Evolutionary conservation across 2,797 vertebrate species (phyloP), one percentile per base, ranked within the genome.

Genomic region (Amblyraja radiata): DNA sequence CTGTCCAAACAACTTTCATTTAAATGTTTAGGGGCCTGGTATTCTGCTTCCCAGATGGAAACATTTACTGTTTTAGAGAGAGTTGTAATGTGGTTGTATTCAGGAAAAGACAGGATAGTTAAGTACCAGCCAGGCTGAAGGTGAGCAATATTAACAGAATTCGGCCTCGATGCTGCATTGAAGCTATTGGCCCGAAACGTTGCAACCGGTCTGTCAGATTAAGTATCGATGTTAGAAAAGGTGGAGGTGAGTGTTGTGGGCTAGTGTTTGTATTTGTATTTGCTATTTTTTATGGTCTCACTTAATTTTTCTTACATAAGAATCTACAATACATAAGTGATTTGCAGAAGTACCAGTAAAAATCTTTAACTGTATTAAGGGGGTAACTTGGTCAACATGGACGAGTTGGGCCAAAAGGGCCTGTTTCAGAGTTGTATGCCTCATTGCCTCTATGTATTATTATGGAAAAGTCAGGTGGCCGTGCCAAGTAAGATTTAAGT

Each of bases 1-100:
- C 63, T 36, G 36, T 14, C 16, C 63, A 36, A 88, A 36, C 71
- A 73, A 18, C 71, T 63, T 68, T 65, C 61, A n/a, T 63, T 88
- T 88, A 88, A 88, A 88, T 88, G 61, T 88, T 68, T 88, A 88
- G n/a, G 65, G 61, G 32, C 28, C 58, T 63, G 58, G 83, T 13
- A 32, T 88, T 36, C 83, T 28, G 16, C n/a, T 88, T 63, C 61
- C 84, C n/a, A 65, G 61, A 63, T 36, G n/a, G 16, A 65, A 68
- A 6, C 61, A 88, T 68, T 68, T 65, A 88, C 32, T n/a, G 18
- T 65, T 88, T 88, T n/a, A 32, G 84, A 65, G 61, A 88, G 28
- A 65, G 61, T 63, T 68, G 61, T 68, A n/a, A 6, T 63, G 63
- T 36, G n/a, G 61, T 36, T 88, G n/a, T 63, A 68, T 36, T 88